Evolutionary conservation across 37 sponge, comb jelly and placozoan genomes (phyloP).

Genomic region (Ianthella basta): DNA sequence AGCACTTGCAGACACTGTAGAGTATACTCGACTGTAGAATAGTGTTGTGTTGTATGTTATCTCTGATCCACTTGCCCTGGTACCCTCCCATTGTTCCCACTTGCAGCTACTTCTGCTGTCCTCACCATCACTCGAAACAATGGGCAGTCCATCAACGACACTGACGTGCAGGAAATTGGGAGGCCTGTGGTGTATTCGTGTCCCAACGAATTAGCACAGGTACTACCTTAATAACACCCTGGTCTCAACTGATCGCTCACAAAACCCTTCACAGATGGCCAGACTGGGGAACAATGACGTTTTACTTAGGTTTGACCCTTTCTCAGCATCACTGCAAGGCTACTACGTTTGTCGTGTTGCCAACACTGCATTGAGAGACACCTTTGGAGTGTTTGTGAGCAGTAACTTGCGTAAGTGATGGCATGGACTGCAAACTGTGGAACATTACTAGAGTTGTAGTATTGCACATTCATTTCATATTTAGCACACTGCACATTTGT

Average conservation of each 20-base stretch:
- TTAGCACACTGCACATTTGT: too few relatives aligned
- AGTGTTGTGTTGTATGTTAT: too few relatives aligned
- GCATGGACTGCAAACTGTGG: background rate
- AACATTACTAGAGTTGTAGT: too few relatives aligned
- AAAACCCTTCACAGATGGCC: background rate
- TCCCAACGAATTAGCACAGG: background rate
- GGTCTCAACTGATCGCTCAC: background rate
- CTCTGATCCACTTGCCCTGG: background rate
- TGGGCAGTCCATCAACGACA: background rate
- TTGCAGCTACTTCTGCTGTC: background rate
- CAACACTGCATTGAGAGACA: background rate
- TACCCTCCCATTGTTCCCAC: background rate
- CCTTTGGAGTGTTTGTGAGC: background rate
- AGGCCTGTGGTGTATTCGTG: background rate
- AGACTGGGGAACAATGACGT: background rate
- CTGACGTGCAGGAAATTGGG: background rate
- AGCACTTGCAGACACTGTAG: too few relatives aligned
- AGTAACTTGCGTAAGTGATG: background rate
- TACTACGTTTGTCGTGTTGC: background rate
- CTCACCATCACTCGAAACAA: background rate
- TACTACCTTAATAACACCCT: background rate
- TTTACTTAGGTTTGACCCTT: background rate
- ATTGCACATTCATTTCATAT: too few relatives aligned
- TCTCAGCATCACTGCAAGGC: background rate
- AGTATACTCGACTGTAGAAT: too few relatives aligned